These are phyloP conservation scores for Columba janthina DNA, from an alignment of 2,113 vertebrate genomes.

Conservation along the genomic window DNA sequence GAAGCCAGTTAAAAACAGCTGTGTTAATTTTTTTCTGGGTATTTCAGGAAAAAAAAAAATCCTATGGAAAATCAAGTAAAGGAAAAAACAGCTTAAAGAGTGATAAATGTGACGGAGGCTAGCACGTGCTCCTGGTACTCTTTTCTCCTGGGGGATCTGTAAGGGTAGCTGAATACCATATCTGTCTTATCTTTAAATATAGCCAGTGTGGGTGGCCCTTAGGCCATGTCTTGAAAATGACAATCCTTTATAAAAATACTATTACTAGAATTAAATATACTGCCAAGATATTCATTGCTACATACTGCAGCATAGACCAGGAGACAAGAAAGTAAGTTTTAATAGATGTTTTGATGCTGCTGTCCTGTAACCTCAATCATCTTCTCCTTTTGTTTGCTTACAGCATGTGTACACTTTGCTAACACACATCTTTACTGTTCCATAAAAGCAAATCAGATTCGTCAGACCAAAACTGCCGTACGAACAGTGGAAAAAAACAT, in stretches of 20 bases:
- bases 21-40: background rate
- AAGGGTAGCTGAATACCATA: conserved; percentile 32
- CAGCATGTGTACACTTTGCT: conserved; percentile 46
- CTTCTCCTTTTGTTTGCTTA: conserved; percentile 5
- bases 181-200: conserved; percentile 57
- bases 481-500: background rate
- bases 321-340: conserved; percentile 34
- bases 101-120: background rate
- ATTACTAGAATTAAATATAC: conserved; percentile 52
- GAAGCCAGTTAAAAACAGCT: background rate
- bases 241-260: conserved; percentile 51
- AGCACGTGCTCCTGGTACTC: background rate
- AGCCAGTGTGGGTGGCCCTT: conserved; percentile 7
- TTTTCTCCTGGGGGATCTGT: conserved; percentile 18
- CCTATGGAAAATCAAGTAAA: background rate
- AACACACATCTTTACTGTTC: conserved; percentile 39
- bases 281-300: background rate
- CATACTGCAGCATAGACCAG: background rate
- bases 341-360: conserved; percentile 24
- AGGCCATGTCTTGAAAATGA: conserved; percentile 50
- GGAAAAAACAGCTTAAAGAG: background rate
- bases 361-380: conserved; percentile 10
- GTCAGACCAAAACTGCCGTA: conserved; percentile 37
- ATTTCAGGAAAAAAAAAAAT: background rate
- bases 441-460: conserved; percentile 63